Evolutionary conservation across 1,140 invertebrate genomes (phyloP).

Genomic region (Lordiphosa mommai): DNA sequence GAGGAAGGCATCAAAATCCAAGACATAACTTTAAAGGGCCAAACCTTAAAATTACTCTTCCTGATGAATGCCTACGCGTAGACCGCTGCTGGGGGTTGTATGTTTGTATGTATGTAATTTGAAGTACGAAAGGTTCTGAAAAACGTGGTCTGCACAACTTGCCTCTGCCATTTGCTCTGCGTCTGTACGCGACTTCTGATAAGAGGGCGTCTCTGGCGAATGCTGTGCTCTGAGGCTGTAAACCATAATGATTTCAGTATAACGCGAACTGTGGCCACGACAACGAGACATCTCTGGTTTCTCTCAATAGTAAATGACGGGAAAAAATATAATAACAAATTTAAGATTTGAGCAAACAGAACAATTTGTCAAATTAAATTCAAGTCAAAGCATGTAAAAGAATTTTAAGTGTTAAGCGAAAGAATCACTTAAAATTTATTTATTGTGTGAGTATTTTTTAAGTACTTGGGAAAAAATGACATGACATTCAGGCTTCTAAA

Average conservation of each 20-base stretch:
- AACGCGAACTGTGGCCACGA: conserved; percentile 59
- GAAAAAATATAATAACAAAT: background rate
- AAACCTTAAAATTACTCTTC: conserved; percentile 38
- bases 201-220: conserved; percentile 12
- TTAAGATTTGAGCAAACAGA: conserved; percentile 13
- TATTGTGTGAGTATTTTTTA: conserved; percentile 24
- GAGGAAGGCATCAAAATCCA: conserved; percentile 19
- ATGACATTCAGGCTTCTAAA: conserved; percentile 24
- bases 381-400: background rate
- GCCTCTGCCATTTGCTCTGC: background rate
- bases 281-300: conserved; percentile 26
- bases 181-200: conserved; percentile 6
- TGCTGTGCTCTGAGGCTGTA: conserved; percentile 49
- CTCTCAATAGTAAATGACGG: conserved; percentile 2
- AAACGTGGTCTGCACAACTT: conserved; percentile 25
- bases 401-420: background rate
- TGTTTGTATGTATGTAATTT: conserved; percentile 50
- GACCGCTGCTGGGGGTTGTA: conserved; percentile 32
- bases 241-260: conserved; percentile 47
- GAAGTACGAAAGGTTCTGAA: conserved; percentile 50
- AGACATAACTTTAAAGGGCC: conserved; percentile 43
- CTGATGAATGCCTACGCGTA: conserved; percentile 56
- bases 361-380: background rate
- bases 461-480: background rate
- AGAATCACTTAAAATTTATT: conserved; percentile 22